Conservation (phyloP, 1,140 invertebrate species). For the Leptinotarsa defecta region DNA sequence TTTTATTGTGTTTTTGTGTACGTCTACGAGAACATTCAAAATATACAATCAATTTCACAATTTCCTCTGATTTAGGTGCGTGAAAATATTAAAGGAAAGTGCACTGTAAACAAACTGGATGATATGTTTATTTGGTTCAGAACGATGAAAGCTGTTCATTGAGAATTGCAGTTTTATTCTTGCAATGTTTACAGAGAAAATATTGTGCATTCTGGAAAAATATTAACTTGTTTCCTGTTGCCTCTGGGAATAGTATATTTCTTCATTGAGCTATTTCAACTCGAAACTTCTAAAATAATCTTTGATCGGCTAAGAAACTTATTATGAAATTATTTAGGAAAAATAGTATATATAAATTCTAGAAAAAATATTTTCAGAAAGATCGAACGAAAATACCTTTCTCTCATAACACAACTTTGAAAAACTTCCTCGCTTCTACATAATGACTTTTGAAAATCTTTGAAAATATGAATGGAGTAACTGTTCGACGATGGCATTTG, state of each 20-base stretch:
- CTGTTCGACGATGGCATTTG: too few species aligned
- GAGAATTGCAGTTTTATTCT: too few species aligned
- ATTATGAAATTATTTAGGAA: too few species aligned
- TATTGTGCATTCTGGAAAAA: not conserved
- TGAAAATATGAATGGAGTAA: too few species aligned
- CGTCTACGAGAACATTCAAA: not conserved
- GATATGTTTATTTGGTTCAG: not conserved
- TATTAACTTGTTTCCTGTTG: not conserved
- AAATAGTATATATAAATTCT: too few species aligned
- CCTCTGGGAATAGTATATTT: not conserved
- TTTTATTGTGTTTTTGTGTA: slow-evolving; percentile 3
- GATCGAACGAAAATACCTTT: too few species aligned
- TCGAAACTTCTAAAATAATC: not conserved
- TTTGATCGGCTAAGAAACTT: not conserved
- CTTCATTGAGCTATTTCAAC: not conserved
- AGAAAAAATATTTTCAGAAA: too few species aligned
- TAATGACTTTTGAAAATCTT: too few species aligned
- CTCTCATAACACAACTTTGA: too few species aligned
- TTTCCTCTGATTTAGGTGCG: slow-evolving; percentile 1
- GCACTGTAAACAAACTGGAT: not conserved
- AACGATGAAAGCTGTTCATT: too few species aligned
- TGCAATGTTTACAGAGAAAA: too few species aligned
- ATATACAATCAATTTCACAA: not conserved
- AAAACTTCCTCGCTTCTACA: too few species aligned
- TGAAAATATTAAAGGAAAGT: not conserved